These are phyloP conservation scores for Drosophila suzukii DNA, from an alignment of 1,140 invertebrate genomes.

Conservation along the genomic window DNA sequence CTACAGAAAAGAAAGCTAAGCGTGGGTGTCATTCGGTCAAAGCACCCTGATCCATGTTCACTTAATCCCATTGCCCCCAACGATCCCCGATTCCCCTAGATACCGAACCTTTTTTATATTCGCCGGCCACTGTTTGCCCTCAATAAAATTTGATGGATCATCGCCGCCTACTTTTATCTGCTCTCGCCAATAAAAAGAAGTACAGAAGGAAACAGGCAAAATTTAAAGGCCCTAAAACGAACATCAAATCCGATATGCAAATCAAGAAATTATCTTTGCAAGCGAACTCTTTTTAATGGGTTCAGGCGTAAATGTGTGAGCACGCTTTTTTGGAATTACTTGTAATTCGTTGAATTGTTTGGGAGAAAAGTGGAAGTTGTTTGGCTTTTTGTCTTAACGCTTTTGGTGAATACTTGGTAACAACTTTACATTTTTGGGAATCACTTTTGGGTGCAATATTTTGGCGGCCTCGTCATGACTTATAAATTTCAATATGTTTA, in stretches of 20 bases:
- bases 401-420: conserved; percentile 2
- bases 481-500: not conserved
- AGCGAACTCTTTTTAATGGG: conserved; percentile 57
- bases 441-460: conserved; percentile 1
- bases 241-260: conserved; percentile 49
- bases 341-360: conserved; percentile 38
- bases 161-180: conserved; percentile 32
- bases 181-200: conserved; percentile 17
- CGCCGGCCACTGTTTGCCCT: conserved; percentile 52
- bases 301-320: conserved; percentile 33
- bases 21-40: conserved; percentile 73
- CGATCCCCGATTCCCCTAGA: not conserved
- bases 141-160: conserved; percentile 70
- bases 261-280: conserved; percentile 27
- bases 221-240: conserved; percentile 28
- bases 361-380: conserved; percentile 8
- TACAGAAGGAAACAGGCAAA: conserved; percentile 22
- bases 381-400: conserved; percentile 3
- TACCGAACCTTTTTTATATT: conserved; percentile 16
- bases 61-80: conserved; percentile 33
- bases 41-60: conserved; percentile 56
- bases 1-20: conserved; percentile 67
- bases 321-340: conserved; percentile 36
- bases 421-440: conserved; percentile 12
- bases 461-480: not conserved